Conservation (phyloP, 2,113 vertebrate species). For the Cardinalis cardinalis region DNA sequence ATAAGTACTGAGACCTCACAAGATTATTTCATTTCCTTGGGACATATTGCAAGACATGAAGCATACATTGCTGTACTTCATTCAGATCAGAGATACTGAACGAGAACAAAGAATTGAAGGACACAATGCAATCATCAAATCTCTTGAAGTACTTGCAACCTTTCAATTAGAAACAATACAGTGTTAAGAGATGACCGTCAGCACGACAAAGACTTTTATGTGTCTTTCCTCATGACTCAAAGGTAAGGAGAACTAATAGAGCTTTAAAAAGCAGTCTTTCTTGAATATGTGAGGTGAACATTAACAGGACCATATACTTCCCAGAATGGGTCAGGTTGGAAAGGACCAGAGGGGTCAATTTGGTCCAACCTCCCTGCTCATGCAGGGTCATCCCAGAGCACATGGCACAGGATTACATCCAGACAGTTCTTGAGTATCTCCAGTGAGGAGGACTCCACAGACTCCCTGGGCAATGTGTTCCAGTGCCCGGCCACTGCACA, state of each 20-base stretch:
- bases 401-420: background rate
- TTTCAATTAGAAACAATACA: conserved; percentile 1
- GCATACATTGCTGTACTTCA: background rate
- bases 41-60: background rate
- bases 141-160: background rate
- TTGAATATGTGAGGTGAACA: background rate
- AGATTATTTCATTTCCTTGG: background rate
- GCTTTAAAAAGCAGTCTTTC: background rate
- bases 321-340: background rate
- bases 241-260: background rate
- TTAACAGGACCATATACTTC: background rate
- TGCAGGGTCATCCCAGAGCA: background rate
- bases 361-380: background rate
- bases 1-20: background rate
- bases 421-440: background rate
- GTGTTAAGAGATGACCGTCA: background rate
- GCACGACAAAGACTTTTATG: background rate
- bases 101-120: background rate
- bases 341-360: background rate
- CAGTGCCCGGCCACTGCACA: rapidly evolving
- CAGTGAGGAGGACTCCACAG: background rate
- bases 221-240: background rate
- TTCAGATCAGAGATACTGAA: background rate
- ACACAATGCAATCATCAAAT: background rate
- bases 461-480: too few species aligned